Base-by-base conservation (phyloP, 2,888 invertebrate genomes). In the Andrena chrysosceles region DNA sequence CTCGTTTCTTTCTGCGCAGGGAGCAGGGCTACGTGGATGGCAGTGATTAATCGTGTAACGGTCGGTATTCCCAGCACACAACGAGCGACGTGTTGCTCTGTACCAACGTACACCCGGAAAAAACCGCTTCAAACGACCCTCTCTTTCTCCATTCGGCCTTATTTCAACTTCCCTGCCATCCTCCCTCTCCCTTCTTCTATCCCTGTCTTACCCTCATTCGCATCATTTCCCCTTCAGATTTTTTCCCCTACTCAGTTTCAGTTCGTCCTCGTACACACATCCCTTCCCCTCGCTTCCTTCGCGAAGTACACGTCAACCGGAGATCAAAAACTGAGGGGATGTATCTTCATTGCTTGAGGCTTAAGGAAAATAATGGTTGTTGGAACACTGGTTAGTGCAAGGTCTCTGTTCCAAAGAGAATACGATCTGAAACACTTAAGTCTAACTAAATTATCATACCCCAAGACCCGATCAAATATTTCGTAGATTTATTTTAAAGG, bases 31-130 rank as follows among this genome's bases (percentile, higher is more conserved):
- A 68, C 80, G 79, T 48, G 80, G 83, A 86, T 87, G 89, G 87
- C 91, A 91, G 89, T 91, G 90, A 91, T 91, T 91, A 90, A 91
- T 90, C 88, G 90, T 84, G 89, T 81, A 85, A 87, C 82, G 85
- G 85, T 83, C 83, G 85, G 88, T 82, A 86, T 87, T 85, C 81
- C 83, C 87, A 75, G 81, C 83, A 77, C 86, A 87, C 89, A 89
- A 89, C 85, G 85, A 88, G 85, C 87, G 85, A 89, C 88, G 87
- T 88, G 89, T 89, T 87, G 86, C 86, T 80, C 77, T 77, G 73
- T 86, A 85, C 81, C 78, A 78, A 87, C 81, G 79, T 87, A 87
- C 73, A 87, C 59, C 56, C 64, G 84, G 81, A 81, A 86, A 88
- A 89, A 88, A 84, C 73, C 75, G 69, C 71, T 83, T 80, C 79